phyloP scores from a whole-genome alignment of 2,797 vertebrate species.

The Bryconaethiops microstoma region DNA sequence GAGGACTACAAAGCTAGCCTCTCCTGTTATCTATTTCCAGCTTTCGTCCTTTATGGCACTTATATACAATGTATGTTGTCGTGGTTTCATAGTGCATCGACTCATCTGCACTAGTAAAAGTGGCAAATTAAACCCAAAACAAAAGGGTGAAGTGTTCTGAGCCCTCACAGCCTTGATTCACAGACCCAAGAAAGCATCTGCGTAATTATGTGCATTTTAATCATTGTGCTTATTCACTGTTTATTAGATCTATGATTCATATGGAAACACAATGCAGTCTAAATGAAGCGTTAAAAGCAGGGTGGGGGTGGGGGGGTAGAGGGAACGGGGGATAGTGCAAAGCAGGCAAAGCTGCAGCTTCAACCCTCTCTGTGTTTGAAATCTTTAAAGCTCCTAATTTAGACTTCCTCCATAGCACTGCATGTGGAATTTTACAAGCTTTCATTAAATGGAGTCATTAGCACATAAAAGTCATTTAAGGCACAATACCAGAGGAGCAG shows the following conservation, averaged over 20 bases:
- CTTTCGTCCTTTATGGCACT: slow-evolving; percentile 3
- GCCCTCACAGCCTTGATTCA: slow-evolving; percentile 27
- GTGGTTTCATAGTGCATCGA: not conserved
- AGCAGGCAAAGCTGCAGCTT: slow-evolving; percentile 22
- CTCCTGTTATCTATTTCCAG: slow-evolving; percentile 22
- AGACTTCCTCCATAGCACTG: slow-evolving; percentile 21
- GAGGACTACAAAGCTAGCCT: slow-evolving; percentile 14
- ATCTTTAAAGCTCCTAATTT: slow-evolving; percentile 35
- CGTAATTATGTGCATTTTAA: slow-evolving; percentile 45
- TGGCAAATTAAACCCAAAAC: slow-evolving; percentile 37
- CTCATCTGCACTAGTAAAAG: not conserved
- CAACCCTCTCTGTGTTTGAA: slow-evolving; percentile 23
- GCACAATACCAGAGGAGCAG: slow-evolving; percentile 38
- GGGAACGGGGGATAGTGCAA: not conserved
- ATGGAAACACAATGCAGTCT: slow-evolving; percentile 37
- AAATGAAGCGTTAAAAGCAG: slow-evolving; percentile 44
- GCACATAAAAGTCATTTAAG: slow-evolving; percentile 51
- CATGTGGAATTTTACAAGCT: slow-evolving; percentile 46
- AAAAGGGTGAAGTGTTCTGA: slow-evolving; percentile 33
- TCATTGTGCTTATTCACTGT: slow-evolving; percentile 38
- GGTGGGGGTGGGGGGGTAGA: not conserved
- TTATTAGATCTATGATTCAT: slow-evolving; percentile 46
- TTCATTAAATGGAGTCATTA: slow-evolving; percentile 53
- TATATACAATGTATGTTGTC: not conserved
- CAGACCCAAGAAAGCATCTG: slow-evolving; percentile 19